Percentiles rank a stretch among this genome's conserved stretches.
Conservation (phyloP, 2,888 invertebrate genomes). For the Oxyteleia sp. region DNA sequence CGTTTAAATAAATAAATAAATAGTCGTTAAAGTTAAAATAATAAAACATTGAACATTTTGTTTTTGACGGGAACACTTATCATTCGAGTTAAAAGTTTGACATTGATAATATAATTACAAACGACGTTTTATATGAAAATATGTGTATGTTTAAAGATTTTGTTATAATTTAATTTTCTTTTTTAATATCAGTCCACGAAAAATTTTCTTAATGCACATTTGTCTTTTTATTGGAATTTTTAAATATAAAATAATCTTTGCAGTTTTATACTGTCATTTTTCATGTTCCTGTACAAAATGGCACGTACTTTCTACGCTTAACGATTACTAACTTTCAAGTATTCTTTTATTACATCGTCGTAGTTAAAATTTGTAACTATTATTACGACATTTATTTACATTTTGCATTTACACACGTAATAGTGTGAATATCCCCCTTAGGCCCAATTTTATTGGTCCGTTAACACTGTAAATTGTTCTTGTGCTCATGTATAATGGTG, state of each 20-base stretch:
- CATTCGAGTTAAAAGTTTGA: too few relatives aligned
- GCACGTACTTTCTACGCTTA: constrained; percentile 85
- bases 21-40: too few relatives aligned
- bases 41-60: constrained; percentile 1
- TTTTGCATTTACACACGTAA: constrained; percentile 61
- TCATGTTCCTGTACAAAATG: constrained; percentile 84
- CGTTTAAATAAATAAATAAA: not conserved
- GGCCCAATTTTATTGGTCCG: constrained; percentile 83
- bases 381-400: constrained; percentile 65
- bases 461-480: constrained; percentile 33
- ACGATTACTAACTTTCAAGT: constrained; percentile 79
- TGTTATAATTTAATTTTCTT: too few relatives aligned
- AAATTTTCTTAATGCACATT: constrained; percentile 40
- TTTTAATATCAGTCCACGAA: constrained; percentile 55
- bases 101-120: too few relatives aligned
- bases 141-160: too few relatives aligned
- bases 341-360: constrained; percentile 78
- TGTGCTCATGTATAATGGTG: too few relatives aligned
- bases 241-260: constrained; percentile 65
- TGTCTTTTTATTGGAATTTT: constrained; percentile 46
- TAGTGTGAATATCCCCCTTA: constrained; percentile 65
- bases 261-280: constrained; percentile 60
- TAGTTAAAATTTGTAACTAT: constrained; percentile 51
- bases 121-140: too few relatives aligned
- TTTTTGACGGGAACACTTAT: too few relatives aligned